These are phyloP conservation scores for Tinea trinotella DNA, from an alignment of 2,888 invertebrate genomes.

Conservation along the genomic window DNA sequence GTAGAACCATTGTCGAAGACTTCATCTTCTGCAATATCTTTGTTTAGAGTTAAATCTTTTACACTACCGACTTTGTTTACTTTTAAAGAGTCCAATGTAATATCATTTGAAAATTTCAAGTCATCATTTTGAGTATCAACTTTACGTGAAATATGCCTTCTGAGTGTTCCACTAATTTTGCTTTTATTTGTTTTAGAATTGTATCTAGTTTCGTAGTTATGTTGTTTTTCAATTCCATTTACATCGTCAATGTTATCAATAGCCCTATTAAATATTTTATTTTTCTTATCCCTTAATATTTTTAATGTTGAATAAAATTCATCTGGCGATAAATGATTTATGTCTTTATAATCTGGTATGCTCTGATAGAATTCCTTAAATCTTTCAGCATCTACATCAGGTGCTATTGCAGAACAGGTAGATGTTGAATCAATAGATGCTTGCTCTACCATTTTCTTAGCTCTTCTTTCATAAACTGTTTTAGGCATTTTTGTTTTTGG, in stretches of 20 bases:
- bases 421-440: conserved; percentile 50
- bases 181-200: not conserved
- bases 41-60: conserved; percentile 30
- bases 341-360: conserved; percentile 85
- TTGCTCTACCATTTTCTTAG: conserved; percentile 43
- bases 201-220: not conserved
- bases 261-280: conserved; percentile 52
- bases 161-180: not conserved
- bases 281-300: conserved; percentile 76
- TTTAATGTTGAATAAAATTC: conserved; percentile 83
- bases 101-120: not conserved
- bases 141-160: not conserved
- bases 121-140: not conserved
- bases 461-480: conserved; percentile 77
- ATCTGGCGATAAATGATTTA: conserved; percentile 80
- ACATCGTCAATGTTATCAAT: conserved; percentile 45
- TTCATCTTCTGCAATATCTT: conserved; percentile 5
- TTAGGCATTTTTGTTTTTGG: conserved; percentile 80
- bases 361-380: conserved; percentile 82
- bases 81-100: not conserved
- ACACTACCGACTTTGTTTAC: conserved; percentile 17
- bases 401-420: conserved; percentile 39
- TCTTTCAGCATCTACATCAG: conserved; percentile 66
- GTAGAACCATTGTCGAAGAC: not conserved
- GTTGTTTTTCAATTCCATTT: conserved; percentile 24